Evolutionary conservation across 1,140 invertebrate genomes (phyloP), one percentile per base, ranked within the genome.

Genomic region (Trissolcus basalis): DNA sequence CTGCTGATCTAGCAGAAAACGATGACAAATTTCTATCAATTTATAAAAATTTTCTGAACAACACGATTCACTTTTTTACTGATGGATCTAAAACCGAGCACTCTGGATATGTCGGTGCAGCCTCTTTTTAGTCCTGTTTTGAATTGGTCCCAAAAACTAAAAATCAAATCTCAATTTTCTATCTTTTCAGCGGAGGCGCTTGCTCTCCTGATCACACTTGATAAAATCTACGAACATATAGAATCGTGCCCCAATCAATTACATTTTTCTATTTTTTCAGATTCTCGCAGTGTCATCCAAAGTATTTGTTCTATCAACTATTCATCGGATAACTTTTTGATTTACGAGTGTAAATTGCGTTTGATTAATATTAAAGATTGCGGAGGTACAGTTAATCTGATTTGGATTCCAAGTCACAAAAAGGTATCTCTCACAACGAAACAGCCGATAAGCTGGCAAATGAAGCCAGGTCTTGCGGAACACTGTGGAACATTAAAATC

Each of bases 341-440:
- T 61, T 1, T 48, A 14, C 9, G 56, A 61, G 4, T 12, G 12
- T n/a, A 4, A 4, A 7, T 19, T 56, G 8, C 8, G n/a, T 9
- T 8, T 41, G 4, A n/a, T 67, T 6, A 36, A 9, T 7, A 10
- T 15, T 3, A 27, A 27, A 27, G 6, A 27, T 16, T 13, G 39
- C 1, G 43, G n/a, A n/a, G n/a, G n/a, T n/a, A n/a, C 33, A 10
- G 10, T 65, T 14, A 45, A 50, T 7, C 13, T 73, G 3, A 33
- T 65, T 1, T 65, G 70, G 70, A 60, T 73, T 2, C 60, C 70
- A 0, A 47, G 50, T 11, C 70, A 73, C 10, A 12, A 13, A 2
- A 35, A 35, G 51, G 54, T 0, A 65, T 73, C 3, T 0, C 9
- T 5, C 45, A 39, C 3, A 73, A 73, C 19, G 70, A 73, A 60